A percentile compares a stretch with the other conserved stretches of the same genome.
phyloP scores from a whole-genome alignment of 1,140 invertebrate species.

The Idris sp. region DNA sequence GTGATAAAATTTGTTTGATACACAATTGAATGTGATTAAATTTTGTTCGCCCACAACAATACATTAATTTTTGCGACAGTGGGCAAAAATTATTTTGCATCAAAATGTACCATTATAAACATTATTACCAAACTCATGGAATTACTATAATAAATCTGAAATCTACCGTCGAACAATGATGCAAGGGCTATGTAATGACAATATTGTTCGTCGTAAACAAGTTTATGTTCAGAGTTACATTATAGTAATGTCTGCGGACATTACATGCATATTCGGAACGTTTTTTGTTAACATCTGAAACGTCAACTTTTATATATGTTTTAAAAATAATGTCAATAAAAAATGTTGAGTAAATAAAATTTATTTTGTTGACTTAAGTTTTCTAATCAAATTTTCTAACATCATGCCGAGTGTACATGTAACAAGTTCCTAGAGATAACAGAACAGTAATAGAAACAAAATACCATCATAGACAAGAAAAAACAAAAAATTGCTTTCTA shows the following conservation, averaged over 20 bases:
- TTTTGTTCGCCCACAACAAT: slow-evolving; percentile 3
- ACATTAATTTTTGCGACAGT: slow-evolving; percentile 3
- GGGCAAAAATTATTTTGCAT: slow-evolving; percentile 25
- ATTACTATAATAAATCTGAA: slow-evolving; percentile 74
- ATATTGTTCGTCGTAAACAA: slow-evolving; percentile 78
- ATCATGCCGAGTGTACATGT: too few species aligned
- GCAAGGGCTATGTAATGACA: slow-evolving; percentile 77
- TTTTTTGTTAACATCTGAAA: too few species aligned
- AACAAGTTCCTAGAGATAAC: too few species aligned
- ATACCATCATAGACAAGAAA: too few species aligned
- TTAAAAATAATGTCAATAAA: too few species aligned
- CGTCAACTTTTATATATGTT: too few species aligned
- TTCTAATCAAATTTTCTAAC: too few species aligned
- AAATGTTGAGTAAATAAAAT: too few species aligned
- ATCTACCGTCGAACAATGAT: slow-evolving; percentile 73
- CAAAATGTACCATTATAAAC: slow-evolving; percentile 53
- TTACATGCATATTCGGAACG: slow-evolving; percentile 67
- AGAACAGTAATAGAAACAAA: too few species aligned
- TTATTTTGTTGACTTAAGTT: too few species aligned
- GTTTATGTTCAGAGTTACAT: slow-evolving; percentile 78
- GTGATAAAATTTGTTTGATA: slow-evolving; percentile 18
- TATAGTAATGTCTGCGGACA: slow-evolving; percentile 76
- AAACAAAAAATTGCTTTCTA: too few species aligned
- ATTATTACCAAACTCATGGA: slow-evolving; percentile 64
- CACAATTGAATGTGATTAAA: slow-evolving; percentile 1